These are phyloP conservation scores for Leptestheria dahalacensis DNA, from an alignment of 1,140 invertebrate species.

Conservation along the genomic window DNA sequence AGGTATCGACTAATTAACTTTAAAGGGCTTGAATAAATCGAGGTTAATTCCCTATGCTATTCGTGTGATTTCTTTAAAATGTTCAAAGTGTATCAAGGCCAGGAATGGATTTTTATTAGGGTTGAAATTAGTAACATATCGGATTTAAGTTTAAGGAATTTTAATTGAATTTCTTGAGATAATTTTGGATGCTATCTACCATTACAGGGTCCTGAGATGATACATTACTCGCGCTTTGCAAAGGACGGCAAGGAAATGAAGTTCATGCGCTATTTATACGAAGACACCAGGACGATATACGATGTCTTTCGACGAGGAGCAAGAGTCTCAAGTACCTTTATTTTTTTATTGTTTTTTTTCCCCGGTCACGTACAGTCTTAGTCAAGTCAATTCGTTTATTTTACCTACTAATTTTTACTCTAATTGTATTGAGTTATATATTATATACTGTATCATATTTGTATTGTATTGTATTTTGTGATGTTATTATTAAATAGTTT, in stretches of 20 bases:
- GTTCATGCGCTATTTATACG: constrained; percentile 65
- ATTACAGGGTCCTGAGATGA: constrained; percentile 71
- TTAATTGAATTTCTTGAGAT: constrained; percentile 2
- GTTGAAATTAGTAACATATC: no score
- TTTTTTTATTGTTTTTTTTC: constrained; percentile 17
- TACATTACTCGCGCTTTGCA: constrained; percentile 78
- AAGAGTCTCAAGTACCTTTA: constrained; percentile 71
- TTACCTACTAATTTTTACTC: neutral
- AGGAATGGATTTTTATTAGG: no score
- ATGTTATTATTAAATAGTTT: no score
- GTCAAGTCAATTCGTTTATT: neutral
- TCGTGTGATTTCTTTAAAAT: no score
- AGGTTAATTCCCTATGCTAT: no score
- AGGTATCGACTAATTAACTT: no score
- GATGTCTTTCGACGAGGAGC: constrained; percentile 81
- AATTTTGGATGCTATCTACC: constrained; percentile 25
- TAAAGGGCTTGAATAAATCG: no score
- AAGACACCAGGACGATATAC: constrained; percentile 78
- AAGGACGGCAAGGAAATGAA: constrained; percentile 84
- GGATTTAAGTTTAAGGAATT: constrained; percentile 9
- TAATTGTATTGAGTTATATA: no score
- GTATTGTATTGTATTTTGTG: no score
- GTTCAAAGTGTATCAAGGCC: no score
- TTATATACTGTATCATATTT: no score
- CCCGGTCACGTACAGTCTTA: no score